phyloP scores from a whole-genome alignment of 2,113 vertebrate genomes.

The Perca flavescens region DNA sequence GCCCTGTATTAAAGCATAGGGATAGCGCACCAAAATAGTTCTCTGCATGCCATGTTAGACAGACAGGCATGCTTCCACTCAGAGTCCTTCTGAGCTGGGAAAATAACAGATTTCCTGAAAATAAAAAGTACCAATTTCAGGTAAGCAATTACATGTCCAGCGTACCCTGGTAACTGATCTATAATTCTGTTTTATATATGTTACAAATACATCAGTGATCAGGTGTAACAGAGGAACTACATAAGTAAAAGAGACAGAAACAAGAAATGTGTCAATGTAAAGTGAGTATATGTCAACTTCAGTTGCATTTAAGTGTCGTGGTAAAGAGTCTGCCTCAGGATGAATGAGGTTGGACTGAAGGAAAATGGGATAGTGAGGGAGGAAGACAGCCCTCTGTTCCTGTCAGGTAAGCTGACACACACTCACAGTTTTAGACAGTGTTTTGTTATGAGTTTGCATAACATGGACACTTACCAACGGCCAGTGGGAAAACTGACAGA shows the following conservation, averaged over 20 bases:
- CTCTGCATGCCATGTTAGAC: constrained; percentile 52
- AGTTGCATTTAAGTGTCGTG: constrained; percentile 43
- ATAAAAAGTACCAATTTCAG: constrained; percentile 22
- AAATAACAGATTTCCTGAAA: constrained; percentile 41
- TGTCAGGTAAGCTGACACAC: constrained; percentile 72
- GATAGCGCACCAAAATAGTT: constrained; percentile 48
- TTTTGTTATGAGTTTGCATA: constrained; percentile 66
- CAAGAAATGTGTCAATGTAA: constrained; percentile 52
- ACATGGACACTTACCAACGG: constrained; percentile 49
- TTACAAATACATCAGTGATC: constrained; percentile 31
- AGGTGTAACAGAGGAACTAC: background rate
- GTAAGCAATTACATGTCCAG: constrained; percentile 15
- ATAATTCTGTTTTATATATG: background rate
- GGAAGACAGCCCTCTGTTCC: constrained; percentile 54
- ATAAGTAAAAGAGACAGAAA: constrained; percentile 41
- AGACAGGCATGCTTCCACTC: constrained; percentile 41
- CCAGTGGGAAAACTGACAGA: constrained; percentile 50
- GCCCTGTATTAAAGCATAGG: constrained; percentile 59
- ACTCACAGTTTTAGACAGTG: constrained; percentile 63
- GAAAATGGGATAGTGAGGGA: constrained; percentile 40
- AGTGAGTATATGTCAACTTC: constrained; percentile 56
- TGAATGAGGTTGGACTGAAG: constrained; percentile 43
- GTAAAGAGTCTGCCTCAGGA: constrained; percentile 47
- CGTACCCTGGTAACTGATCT: constrained; percentile 31
- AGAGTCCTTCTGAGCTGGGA: constrained; percentile 19